Evolutionary conservation across 2,797 vertebrate genomes (phyloP).

Genomic region (Darevskia mixta): DNA sequence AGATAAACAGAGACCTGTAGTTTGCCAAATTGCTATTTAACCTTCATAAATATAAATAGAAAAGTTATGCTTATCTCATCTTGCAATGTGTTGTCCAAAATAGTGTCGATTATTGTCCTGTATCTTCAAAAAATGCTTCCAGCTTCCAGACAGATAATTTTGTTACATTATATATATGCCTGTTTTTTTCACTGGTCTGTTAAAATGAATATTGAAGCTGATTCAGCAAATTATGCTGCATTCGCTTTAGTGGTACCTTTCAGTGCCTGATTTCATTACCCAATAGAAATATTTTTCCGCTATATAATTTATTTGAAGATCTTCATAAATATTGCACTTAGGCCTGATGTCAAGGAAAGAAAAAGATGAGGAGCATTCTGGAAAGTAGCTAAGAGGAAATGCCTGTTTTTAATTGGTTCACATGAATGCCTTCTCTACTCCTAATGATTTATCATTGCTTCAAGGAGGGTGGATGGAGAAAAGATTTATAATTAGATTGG

Average conservation of each 20-base stretch:
- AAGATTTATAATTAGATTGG: slow-evolving; percentile 39
- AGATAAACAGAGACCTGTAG: neutral
- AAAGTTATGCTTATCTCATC: slow-evolving; percentile 32
- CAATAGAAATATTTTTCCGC: slow-evolving; percentile 20
- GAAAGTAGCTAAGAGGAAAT: neutral
- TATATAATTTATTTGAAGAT: slow-evolving; percentile 28
- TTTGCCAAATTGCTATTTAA: slow-evolving; percentile 32
- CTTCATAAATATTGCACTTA: slow-evolving; percentile 36
- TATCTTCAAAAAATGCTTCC: slow-evolving; percentile 42
- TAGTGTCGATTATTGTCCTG: slow-evolving; percentile 10
- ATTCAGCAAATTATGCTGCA: slow-evolving; percentile 44
- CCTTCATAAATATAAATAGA: slow-evolving; percentile 44
- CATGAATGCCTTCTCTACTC: neutral
- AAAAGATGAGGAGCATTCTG: neutral
- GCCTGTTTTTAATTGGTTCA: neutral
- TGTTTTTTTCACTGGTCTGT: slow-evolving; percentile 26
- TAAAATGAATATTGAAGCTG: slow-evolving; percentile 58
- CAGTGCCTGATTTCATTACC: slow-evolving; percentile 50
- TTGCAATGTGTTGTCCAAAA: slow-evolving; percentile 16
- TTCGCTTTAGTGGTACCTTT: neutral
- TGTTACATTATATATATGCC: neutral
- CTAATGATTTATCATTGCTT: slow-evolving; percentile 39
- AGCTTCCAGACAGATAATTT: slow-evolving; percentile 43
- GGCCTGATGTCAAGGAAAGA: neutral
- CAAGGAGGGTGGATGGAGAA: slow-evolving; percentile 18